phyloP scores from a whole-genome alignment of 2,797 vertebrate genomes.

The Enteromius mattozi region DNA sequence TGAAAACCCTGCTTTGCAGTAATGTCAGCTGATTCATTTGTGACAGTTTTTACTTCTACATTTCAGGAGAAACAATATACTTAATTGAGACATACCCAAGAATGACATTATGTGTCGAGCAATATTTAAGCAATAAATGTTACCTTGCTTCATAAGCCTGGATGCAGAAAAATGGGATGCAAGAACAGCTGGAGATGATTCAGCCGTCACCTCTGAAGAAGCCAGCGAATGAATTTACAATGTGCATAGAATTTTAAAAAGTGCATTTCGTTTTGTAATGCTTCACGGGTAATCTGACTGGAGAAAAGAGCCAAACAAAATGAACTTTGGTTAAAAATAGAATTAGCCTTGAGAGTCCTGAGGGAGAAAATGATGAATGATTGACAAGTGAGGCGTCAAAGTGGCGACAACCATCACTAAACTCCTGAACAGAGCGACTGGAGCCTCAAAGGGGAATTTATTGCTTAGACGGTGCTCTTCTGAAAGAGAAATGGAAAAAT shows the following conservation, averaged over 20 bases:
- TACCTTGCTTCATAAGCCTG: background rate
- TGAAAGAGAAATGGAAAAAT: background rate
- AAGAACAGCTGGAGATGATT: constrained; percentile 20
- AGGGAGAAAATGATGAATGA: constrained; percentile 1
- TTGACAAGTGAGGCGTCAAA: background rate
- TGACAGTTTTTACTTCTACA: background rate
- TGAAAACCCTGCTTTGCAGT: background rate
- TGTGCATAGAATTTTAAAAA: background rate
- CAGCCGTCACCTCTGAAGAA: background rate
- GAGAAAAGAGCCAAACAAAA: background rate
- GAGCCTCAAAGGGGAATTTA: background rate
- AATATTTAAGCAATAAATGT: background rate
- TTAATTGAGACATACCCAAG: background rate
- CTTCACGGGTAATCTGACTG: background rate
- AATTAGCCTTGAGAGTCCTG: background rate
- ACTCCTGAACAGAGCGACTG: background rate
- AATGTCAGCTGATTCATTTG: background rate
- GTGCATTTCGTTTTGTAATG: background rate
- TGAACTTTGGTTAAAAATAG: background rate
- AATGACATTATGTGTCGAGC: background rate
- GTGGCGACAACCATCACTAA: background rate
- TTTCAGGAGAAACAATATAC: background rate
- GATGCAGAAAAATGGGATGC: background rate
- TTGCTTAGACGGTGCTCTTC: background rate
- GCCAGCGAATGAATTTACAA: background rate